A percentile compares a stretch with the other conserved stretches of the same genome.
Evolutionary conservation across 2,888 invertebrate species (phyloP).

Genomic region (Itoplectis maculator): DNA sequence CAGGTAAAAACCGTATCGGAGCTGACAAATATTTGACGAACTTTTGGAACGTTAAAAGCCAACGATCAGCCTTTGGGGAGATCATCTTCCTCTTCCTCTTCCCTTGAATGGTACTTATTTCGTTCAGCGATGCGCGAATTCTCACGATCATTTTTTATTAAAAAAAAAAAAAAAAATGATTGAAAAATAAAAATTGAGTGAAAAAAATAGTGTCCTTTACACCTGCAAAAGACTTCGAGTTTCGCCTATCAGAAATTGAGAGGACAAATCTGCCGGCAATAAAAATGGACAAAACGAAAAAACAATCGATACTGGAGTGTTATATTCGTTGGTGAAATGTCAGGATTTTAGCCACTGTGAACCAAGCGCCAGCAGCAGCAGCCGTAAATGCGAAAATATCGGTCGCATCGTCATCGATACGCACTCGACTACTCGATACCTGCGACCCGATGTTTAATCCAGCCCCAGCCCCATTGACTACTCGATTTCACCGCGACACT

Average conservation of each 20-base stretch:
- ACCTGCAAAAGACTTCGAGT: not conserved
- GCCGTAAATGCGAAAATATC: not conserved
- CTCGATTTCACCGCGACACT: conserved; percentile 26
- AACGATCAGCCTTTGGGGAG: conserved; percentile 13
- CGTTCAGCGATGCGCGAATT: not conserved
- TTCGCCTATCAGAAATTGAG: not conserved
- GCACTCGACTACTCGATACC: conserved; percentile 28
- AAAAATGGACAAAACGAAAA: conserved; percentile 45
- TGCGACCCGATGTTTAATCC: conserved; percentile 26
- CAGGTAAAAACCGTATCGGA: not conserved
- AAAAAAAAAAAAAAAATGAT: too few relatives aligned
- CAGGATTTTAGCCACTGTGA: conserved; percentile 31
- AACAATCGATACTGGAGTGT: conserved; percentile 43
- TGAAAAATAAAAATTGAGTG: too few relatives aligned
- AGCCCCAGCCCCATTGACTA: not conserved
- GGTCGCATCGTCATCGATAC: conserved; percentile 31
- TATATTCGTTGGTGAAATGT: conserved; percentile 28
- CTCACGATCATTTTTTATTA: too few relatives aligned
- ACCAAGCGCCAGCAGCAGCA: not conserved
- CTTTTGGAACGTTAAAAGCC: conserved; percentile 43
- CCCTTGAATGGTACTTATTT: not conserved
- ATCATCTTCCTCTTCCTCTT: not conserved
- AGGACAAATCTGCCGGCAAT: not conserved
- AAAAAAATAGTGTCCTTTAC: not conserved
- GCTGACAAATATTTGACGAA: conserved; percentile 47